A percentile compares a stretch with the other conserved stretches of the same genome.
These are phyloP conservation scores for Idaea dimidiata DNA, from an alignment of 2,888 invertebrate species.

Conservation along the genomic window DNA sequence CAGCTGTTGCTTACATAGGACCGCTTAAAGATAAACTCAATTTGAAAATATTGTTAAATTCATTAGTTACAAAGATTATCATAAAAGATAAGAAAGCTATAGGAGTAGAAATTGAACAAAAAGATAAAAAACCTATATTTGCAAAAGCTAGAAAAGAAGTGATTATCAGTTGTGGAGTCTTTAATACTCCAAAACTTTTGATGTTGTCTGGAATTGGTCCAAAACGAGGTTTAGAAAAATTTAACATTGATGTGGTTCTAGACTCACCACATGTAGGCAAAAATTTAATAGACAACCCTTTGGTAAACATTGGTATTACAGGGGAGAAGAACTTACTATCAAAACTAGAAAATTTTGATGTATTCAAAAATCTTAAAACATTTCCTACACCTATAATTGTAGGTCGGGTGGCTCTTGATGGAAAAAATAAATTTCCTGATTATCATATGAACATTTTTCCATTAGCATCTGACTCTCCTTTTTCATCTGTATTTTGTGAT, in stretches of 20 bases:
- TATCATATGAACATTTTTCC: constrained; percentile 41
- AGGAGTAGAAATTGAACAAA: constrained; percentile 15
- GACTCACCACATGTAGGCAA: constrained; percentile 53
- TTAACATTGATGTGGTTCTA: constrained; percentile 44
- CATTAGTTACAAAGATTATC: constrained; percentile 18
- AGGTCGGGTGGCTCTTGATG: constrained; percentile 40
- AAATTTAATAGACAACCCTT: constrained; percentile 43
- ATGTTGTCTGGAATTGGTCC: constrained; percentile 68
- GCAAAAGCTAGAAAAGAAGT: constrained; percentile 45
- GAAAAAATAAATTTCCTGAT: constrained; percentile 37
- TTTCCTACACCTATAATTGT: constrained; percentile 38
- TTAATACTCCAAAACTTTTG: constrained; percentile 61
- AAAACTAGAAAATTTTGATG: constrained; percentile 30
- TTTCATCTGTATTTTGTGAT: constrained; percentile 32
- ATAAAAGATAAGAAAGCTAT: constrained; percentile 19
- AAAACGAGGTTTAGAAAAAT: constrained; percentile 37
- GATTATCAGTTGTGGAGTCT: constrained; percentile 55
- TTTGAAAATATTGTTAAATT: constrained; percentile 13
- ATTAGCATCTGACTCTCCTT: constrained; percentile 30
- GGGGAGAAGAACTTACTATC: constrained; percentile 25
- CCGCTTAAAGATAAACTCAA: constrained; percentile 16
- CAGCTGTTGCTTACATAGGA: constrained; percentile 17
- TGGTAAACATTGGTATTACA: constrained; percentile 31
- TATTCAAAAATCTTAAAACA: constrained; percentile 23
- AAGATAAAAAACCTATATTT: constrained; percentile 10